These are phyloP conservation scores for Spilosoma lubricipeda DNA, from an alignment of 2,888 invertebrate genomes.

Conservation along the genomic window DNA sequence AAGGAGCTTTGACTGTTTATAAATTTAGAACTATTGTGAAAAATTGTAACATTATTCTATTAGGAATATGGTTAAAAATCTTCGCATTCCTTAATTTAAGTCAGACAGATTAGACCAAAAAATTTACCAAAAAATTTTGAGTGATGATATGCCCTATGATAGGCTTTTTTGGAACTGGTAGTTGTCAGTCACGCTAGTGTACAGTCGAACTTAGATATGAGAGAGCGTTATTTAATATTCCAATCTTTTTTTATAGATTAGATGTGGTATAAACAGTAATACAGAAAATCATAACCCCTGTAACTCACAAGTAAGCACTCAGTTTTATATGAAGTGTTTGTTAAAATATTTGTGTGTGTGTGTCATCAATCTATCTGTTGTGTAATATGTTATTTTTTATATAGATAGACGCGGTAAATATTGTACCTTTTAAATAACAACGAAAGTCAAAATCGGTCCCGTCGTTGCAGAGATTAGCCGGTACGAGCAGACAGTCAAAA, in stretches of 20 bases:
- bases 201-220: not conserved
- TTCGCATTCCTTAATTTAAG: slow-evolving; percentile 37
- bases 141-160: not conserved
- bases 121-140: not conserved
- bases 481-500: too few species aligned
- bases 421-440: not conserved
- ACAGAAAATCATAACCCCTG: too few species aligned
- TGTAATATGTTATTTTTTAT: too few species aligned
- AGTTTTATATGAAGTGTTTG: not conserved
- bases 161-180: not conserved
- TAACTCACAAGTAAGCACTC: too few species aligned
- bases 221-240: not conserved
- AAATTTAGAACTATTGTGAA: slow-evolving; percentile 12
- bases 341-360: not conserved
- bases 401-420: too few species aligned
- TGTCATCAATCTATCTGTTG: too few species aligned
- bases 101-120: slow-evolving; percentile 32
- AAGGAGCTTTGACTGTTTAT: not conserved
- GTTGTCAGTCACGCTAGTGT: not conserved
- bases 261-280: too few species aligned
- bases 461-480: too few species aligned
- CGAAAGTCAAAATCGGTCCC: too few species aligned
- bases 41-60: slow-evolving; percentile 4
- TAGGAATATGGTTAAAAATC: slow-evolving; percentile 11
- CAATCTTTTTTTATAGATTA: not conserved